Evolutionary conservation across 2,797 vertebrate genomes (phyloP).

Genomic region (Tachyglossus aculeatus): DNA sequence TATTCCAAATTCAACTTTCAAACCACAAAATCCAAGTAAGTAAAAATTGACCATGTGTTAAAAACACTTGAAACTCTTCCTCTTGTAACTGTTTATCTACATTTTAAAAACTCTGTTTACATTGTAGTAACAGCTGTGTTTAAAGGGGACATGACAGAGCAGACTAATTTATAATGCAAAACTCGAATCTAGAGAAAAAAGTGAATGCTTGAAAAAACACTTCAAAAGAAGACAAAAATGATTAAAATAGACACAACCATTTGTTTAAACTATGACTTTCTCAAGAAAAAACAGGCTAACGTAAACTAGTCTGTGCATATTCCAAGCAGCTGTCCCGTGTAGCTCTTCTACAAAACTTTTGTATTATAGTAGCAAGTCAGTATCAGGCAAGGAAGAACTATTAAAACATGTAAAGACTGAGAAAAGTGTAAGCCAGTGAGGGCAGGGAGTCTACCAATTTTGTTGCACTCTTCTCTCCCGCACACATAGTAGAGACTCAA

Average conservation of each 20-base stretch:
- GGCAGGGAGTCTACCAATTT: no score
- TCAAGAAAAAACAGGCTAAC: constrained; percentile 77
- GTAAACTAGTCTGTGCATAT: constrained; percentile 73
- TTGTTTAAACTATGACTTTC: constrained; percentile 83
- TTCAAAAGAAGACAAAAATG: constrained; percentile 82
- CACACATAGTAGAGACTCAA: no score
- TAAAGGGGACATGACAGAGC: constrained; percentile 77
- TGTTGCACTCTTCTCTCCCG: no score
- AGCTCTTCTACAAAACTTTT: constrained; percentile 55
- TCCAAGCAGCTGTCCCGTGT: constrained; percentile 75
- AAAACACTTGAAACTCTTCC: constrained; percentile 75
- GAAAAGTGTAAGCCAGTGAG: no score
- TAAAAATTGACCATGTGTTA: constrained; percentile 74
- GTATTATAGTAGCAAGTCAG: constrained; percentile 53
- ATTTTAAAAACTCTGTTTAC: constrained; percentile 77
- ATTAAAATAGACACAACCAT: constrained; percentile 84
- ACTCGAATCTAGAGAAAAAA: constrained; percentile 73
- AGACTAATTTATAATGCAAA: constrained; percentile 81
- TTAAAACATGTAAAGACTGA: no score
- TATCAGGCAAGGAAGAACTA: constrained; percentile 50
- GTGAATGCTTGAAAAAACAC: constrained; percentile 76
- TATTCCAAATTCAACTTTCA: constrained; percentile 72
- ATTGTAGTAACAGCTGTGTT: constrained; percentile 81
- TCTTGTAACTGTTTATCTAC: constrained; percentile 76
- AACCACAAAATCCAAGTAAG: constrained; percentile 71